Conservation (phyloP, 2,113 vertebrate species). For the Alaudala cheleensis region DNA sequence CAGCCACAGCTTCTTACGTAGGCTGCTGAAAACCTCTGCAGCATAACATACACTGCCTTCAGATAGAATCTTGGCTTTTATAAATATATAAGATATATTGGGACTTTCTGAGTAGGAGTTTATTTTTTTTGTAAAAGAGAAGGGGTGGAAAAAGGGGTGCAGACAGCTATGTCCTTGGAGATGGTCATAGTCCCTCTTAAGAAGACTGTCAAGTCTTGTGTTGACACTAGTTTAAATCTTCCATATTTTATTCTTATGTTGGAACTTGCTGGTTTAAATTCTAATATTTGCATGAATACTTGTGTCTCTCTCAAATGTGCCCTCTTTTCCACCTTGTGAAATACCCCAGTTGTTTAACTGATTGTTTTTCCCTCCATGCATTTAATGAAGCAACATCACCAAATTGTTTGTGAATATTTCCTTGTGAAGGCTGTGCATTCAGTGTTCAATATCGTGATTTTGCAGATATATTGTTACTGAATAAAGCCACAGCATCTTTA, state of each 20-base stretch:
- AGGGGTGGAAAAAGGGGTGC: not conserved
- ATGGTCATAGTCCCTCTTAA: not conserved
- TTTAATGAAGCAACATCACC: not conserved
- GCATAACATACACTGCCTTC: not conserved
- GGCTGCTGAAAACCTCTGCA: not conserved
- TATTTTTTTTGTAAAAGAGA: not conserved
- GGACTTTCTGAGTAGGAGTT: not conserved
- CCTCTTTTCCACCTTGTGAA: not conserved
- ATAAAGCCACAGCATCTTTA: not conserved
- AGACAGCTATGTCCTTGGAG: not conserved
- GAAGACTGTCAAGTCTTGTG: not conserved
- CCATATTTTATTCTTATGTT: not conserved
- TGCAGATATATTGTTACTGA: not conserved
- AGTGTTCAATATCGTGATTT: not conserved
- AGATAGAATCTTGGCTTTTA: not conserved
- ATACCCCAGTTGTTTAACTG: not conserved
- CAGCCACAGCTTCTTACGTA: not conserved
- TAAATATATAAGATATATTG: not conserved
- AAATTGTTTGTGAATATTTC: not conserved
- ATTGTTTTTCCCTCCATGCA: not conserved
- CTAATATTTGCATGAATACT: not conserved
- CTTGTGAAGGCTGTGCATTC: not conserved
- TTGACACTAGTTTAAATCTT: not conserved
- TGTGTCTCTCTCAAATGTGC: not conserved
- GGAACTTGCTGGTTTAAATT: not conserved